Base-by-base conservation (phyloP, 2,113 vertebrate genomes). In the zebrafish (Danio rerio) region DNA sequence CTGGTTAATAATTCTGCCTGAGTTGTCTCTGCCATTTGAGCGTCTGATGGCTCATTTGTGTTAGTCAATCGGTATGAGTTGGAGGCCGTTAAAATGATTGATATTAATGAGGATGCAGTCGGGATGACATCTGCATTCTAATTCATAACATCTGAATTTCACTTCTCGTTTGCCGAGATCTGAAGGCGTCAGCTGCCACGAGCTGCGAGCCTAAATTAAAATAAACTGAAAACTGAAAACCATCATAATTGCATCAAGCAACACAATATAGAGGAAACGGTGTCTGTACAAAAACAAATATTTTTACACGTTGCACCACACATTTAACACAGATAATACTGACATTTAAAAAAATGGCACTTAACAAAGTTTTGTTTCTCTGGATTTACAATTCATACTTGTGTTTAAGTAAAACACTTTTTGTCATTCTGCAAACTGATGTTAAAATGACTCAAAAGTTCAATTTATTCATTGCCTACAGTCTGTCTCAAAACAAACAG, bases 1-100 rank as follows among this genome's bases (percentile, higher is more conserved):
- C 87, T 86, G 90, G 86, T 94, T 92, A 91, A 92, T 92, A 92
- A 93, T 92, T 93, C 91, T 91, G 89, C 90, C 90, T 91, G 90
- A 93, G 90, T 90, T 91, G 91, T 92, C 89, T 83, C 84, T 90
- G 87, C 84, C 91, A 88, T 90, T 89, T 85, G 83, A 80, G 73
- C 50, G 43, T 79, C 70, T 86, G 86, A 85, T 82, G 78, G 87
- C 84, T 83, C 80, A 83, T 87, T 91, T 83, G 82, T 82, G 52
- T 61, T n/a, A 52, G 75, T 78, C 80, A 79, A 80, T 85, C 73
- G 82, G 43, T 78, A 53, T 43, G 56, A 83, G 75, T 42, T 77
- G 78, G 65, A 83, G 70, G 82, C 50, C 15, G 55, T 59, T 70
- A 59, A 61, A 86, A 80, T 75, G 62, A 83, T 74, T 79, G 56